These are phyloP conservation scores for Drosophila subpulchrella DNA, from an alignment of 1,140 invertebrate genomes.

Conservation along the genomic window DNA sequence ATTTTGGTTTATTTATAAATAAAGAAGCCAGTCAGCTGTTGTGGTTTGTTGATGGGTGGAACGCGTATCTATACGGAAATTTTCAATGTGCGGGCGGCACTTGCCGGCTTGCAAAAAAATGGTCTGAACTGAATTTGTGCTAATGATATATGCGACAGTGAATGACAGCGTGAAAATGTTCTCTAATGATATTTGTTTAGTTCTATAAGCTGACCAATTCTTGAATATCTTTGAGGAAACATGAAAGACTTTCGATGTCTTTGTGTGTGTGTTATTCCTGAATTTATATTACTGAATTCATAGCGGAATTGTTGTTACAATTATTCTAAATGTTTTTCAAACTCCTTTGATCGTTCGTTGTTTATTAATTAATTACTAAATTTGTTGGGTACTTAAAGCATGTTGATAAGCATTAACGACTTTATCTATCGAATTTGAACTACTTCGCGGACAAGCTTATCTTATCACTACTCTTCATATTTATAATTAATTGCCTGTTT, in stretches of 20 bases:
- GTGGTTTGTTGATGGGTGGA: slow-evolving; percentile 50
- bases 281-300: too few relatives aligned
- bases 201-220: neutral
- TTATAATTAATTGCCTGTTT: slow-evolving; percentile 38
- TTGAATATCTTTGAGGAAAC: neutral
- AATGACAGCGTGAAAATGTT: slow-evolving; percentile 30
- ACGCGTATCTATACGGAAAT: slow-evolving; percentile 34
- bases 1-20: slow-evolving; percentile 65
- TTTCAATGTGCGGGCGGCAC: slow-evolving; percentile 50
- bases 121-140: slow-evolving; percentile 33
- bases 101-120: slow-evolving; percentile 27
- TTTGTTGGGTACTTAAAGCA: neutral
- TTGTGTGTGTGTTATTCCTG: too few relatives aligned
- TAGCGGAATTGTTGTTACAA: too few relatives aligned
- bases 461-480: slow-evolving; percentile 9
- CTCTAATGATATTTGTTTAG: slow-evolving; percentile 6
- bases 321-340: too few relatives aligned
- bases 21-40: slow-evolving; percentile 66
- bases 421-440: neutral
- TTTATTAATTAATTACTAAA: too few relatives aligned
- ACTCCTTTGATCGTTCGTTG: too few relatives aligned
- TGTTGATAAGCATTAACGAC: neutral
- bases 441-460: neutral
- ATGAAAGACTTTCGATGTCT: too few relatives aligned
- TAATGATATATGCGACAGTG: slow-evolving; percentile 44